A percentile compares a stretch with the other conserved stretches of the same genome.
Evolutionary conservation across 2,113 vertebrate species (phyloP).

Genomic region (Bufo gargarizans): DNA sequence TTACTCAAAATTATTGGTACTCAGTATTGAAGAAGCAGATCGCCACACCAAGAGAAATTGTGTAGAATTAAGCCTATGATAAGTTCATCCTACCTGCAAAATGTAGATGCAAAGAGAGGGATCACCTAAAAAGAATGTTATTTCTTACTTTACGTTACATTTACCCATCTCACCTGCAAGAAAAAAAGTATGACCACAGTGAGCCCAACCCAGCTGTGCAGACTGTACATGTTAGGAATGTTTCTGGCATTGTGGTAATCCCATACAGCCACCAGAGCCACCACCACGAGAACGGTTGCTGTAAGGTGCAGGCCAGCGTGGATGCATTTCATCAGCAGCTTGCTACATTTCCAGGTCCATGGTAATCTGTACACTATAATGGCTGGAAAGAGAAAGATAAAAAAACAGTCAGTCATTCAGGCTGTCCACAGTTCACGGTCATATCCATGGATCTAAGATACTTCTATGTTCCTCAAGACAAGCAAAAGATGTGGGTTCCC

Average conservation of each 20-base stretch:
- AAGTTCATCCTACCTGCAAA: no score
- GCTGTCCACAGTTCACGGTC: no score
- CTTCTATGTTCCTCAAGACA: neutral
- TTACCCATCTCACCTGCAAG: constrained; percentile 79
- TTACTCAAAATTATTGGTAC: no score
- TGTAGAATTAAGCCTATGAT: neutral
- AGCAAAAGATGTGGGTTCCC: neutral
- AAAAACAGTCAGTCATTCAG: no score
- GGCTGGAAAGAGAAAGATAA: constrained; percentile 65
- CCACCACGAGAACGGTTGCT: constrained; percentile 78
- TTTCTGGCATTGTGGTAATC: constrained; percentile 83
- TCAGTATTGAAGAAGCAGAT: neutral
- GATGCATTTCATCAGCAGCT: constrained; percentile 89
- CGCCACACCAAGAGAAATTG: neutral
- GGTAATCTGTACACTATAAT: constrained; percentile 88
- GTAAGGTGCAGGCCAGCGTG: constrained; percentile 87
- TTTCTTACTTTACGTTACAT: no score
- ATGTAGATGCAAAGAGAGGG: no score
- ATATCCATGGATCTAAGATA: neutral
- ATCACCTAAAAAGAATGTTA: no score
- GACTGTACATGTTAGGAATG: constrained; percentile 95
- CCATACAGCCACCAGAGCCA: constrained; percentile 88
- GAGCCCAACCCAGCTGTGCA: constrained; percentile 97
- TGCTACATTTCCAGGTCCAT: constrained; percentile 95
- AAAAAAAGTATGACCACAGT: constrained; percentile 78